Percentiles rank a stretch among this genome's conserved stretches.
Conservation (phyloP, 2,113 vertebrate genomes). For the Pachycephala philippinensis region DNA sequence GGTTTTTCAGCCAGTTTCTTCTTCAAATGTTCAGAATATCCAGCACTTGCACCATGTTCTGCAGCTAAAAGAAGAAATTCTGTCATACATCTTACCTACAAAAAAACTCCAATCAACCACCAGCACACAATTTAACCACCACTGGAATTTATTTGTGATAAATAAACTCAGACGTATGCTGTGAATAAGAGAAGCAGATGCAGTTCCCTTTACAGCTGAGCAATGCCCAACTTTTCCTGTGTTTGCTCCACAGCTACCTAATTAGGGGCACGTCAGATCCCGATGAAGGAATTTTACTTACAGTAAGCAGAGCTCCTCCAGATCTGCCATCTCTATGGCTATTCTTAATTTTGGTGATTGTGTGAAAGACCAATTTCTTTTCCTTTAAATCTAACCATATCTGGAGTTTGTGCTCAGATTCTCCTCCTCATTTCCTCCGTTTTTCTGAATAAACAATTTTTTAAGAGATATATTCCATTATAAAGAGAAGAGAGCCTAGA, state of each 20-base stretch:
- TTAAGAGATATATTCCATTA: background rate
- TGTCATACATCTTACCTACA: background rate
- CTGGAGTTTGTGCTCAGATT: background rate
- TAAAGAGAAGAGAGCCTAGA: background rate
- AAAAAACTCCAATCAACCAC: background rate
- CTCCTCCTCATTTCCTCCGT: background rate
- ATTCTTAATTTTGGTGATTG: background rate
- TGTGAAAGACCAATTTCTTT: background rate
- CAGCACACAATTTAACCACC: background rate
- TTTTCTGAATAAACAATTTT: background rate
- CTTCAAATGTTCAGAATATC: background rate
- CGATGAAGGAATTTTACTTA: background rate
- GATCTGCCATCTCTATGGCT: background rate
- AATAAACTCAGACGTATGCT: background rate
- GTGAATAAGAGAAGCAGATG: background rate
- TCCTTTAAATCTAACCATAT: background rate
- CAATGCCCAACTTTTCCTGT: background rate
- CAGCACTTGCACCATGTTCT: background rate
- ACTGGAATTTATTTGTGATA: background rate
- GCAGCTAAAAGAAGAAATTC: background rate
- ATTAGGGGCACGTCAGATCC: rapidly evolving
- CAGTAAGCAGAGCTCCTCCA: background rate
- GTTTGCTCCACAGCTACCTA: background rate
- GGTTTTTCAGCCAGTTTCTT: background rate
- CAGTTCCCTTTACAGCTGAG: background rate